Evolutionary conservation across 2,113 vertebrate species (phyloP), one percentile per base, ranked within the genome.

Genomic region (Otus sunia): DNA sequence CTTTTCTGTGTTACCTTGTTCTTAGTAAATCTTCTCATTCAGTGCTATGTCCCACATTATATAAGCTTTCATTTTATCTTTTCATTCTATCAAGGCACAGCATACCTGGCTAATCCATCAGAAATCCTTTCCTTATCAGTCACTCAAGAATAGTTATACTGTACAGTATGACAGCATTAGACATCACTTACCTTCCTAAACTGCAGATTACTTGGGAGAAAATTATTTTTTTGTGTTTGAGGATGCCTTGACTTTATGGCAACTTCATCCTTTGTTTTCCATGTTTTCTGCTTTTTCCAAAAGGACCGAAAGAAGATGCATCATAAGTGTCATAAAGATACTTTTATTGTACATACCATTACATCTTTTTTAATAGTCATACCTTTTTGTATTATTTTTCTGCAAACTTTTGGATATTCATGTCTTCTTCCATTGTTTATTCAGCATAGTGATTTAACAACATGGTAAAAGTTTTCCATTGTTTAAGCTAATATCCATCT

Each of bases 61-160:
- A 86, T 88, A 97, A 96, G 95, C 96, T 95, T 90, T 88, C 89
- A 78, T 92, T 95, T 95, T 92, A 97, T 97, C 96, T 96, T 96
- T 94, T 82, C 93, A 39, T 94, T 97, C 90, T 95, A 95, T 97
- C 96, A 86, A 77, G 94, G 84, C 94, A 86, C 76, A 96, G 77
- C 96, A 96, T 95, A 97, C 92, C 90, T 96, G 84, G 92, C 94
- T 97, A 97, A 97, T 97, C 96, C 96, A 97, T 97, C 92, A 96
- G 94, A 97, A 97, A 97, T 96, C 97, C 67, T 90, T 96, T 95
- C 83, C 92, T 96, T 97, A 96, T 98, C 97, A 96, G 95, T 94
- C 77, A 76, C 94, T 97, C 83, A 83, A 60, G 94, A 97, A 96
- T 95, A 88, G 88, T 94, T 95, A 92, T 80, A 92, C 91, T 91